Conservation (phyloP, 2,797 vertebrate species). For the Girardinus metallicus region DNA sequence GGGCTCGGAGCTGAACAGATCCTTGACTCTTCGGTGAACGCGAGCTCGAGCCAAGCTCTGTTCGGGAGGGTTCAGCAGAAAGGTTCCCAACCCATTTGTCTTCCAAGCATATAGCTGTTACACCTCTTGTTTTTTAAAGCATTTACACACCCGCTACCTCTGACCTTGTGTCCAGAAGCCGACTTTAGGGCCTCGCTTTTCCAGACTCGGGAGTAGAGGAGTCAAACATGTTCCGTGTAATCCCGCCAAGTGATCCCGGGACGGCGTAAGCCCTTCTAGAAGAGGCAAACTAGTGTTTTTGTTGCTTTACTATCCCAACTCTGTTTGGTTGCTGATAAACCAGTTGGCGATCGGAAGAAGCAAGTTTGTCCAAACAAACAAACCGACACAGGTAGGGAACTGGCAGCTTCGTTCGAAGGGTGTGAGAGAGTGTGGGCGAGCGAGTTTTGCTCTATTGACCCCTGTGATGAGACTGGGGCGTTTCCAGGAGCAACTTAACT, state of each 20-base stretch:
- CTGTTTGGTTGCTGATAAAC: slow-evolving; percentile 12
- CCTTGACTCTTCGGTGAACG: slow-evolving; percentile 48
- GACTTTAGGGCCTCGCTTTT: slow-evolving; percentile 51
- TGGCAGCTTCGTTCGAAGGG: slow-evolving; percentile 15
- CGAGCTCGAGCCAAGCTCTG: slow-evolving; percentile 32
- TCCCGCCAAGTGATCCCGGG: slow-evolving; percentile 56
- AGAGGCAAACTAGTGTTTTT: slow-evolving; percentile 16
- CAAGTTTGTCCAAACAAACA: slow-evolving; percentile 8
- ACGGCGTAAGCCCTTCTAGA: slow-evolving; percentile 16
- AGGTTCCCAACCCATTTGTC: slow-evolving; percentile 58
- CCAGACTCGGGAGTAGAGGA: slow-evolving; percentile 44
- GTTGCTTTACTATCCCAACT: slow-evolving; percentile 3
- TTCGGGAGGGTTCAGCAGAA: slow-evolving; percentile 49
- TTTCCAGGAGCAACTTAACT: slow-evolving; percentile 54
- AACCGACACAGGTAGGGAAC: slow-evolving; percentile 13
- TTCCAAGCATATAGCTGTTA: slow-evolving; percentile 40
- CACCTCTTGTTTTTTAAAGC: slow-evolving; percentile 59
- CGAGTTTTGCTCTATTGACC: slow-evolving; percentile 41
- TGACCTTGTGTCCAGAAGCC: slow-evolving; percentile 63
- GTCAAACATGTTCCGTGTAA: slow-evolving; percentile 57
- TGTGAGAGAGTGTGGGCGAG: slow-evolving; percentile 1
- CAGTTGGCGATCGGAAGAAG: slow-evolving; percentile 7
- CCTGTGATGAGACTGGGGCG: slow-evolving; percentile 28
- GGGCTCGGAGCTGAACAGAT: slow-evolving; percentile 38
- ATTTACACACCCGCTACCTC: slow-evolving; percentile 66